Evolutionary conservation across 2,113 vertebrate genomes (phyloP).

Genomic region (Dromas ardeola): DNA sequence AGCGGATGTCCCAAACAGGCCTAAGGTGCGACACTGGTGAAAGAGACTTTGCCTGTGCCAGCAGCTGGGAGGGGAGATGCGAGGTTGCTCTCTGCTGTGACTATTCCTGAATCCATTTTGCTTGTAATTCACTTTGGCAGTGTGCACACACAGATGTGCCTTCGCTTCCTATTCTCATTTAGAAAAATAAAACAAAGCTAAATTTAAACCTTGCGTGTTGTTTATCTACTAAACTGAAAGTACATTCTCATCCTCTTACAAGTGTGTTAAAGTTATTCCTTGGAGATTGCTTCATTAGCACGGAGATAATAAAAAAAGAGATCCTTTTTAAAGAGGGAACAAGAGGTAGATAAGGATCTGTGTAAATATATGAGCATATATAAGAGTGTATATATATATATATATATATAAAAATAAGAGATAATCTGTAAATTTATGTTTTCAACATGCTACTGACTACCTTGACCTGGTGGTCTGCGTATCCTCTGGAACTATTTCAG

Average conservation of each 20-base stretch:
- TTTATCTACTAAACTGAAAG: background rate
- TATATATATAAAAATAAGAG: no score
- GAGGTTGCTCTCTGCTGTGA: background rate
- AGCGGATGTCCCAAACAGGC: background rate
- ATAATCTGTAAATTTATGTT: background rate
- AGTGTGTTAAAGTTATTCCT: background rate
- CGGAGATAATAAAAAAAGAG: background rate
- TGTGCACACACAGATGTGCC: background rate
- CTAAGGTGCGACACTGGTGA: background rate
- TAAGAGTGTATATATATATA: no score
- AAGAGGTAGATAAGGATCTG: background rate
- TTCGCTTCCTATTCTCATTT: background rate
- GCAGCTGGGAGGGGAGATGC: background rate
- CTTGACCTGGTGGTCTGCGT: background rate
- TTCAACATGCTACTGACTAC: background rate
- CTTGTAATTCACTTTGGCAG: background rate
- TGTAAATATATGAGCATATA: background rate
- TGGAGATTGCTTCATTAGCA: background rate
- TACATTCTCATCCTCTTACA: background rate
- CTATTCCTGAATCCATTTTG: background rate
- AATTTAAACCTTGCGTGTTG: background rate
- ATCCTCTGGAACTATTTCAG: background rate
- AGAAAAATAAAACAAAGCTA: conserved; percentile 20
- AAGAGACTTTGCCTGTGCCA: fast-evolving
- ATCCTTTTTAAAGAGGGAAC: background rate